phyloP scores from a whole-genome alignment of 1,140 invertebrate species.

The Lordiphosa clarofinis region DNA sequence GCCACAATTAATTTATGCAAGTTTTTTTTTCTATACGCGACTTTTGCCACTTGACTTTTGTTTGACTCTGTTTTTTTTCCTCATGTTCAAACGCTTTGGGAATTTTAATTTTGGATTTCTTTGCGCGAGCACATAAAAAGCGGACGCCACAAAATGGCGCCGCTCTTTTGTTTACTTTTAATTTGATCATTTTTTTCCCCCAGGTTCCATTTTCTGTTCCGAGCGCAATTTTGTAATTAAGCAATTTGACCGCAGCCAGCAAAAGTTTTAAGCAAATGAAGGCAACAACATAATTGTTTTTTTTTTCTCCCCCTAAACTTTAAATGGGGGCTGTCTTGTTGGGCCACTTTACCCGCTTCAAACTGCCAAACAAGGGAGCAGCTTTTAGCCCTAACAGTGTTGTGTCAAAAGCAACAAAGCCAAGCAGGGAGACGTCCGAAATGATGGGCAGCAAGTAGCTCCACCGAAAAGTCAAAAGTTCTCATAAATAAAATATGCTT shows the following conservation, averaged over 20 bases:
- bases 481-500: slow-evolving; percentile 53
- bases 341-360: slow-evolving; percentile 50
- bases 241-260: slow-evolving; percentile 66
- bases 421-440: slow-evolving; percentile 20
- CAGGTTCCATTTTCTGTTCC: slow-evolving; percentile 8
- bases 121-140: slow-evolving; percentile 52
- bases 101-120: slow-evolving; percentile 76
- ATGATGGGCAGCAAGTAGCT: slow-evolving; percentile 18
- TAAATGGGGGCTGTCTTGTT: slow-evolving; percentile 26
- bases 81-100: slow-evolving; percentile 60
- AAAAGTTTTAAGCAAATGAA: slow-evolving; percentile 73
- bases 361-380: slow-evolving; percentile 30
- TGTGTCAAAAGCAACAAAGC: slow-evolving; percentile 43
- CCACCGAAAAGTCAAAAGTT: slow-evolving; percentile 43
- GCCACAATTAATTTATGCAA: slow-evolving; percentile 75
- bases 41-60: slow-evolving; percentile 65
- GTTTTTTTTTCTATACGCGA: slow-evolving; percentile 29
- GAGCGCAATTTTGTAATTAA: slow-evolving; percentile 75
- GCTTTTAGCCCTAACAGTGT: slow-evolving; percentile 4
- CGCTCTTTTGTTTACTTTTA: slow-evolving; percentile 77
- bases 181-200: slow-evolving; percentile 54
- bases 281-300: slow-evolving; percentile 64
- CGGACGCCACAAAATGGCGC: slow-evolving; percentile 60
- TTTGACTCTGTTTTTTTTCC: slow-evolving; percentile 29
- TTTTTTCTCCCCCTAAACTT: slow-evolving; percentile 8